phyloP scores from a whole-genome alignment of 2,797 vertebrate genomes.

The Anguilla obscura region DNA sequence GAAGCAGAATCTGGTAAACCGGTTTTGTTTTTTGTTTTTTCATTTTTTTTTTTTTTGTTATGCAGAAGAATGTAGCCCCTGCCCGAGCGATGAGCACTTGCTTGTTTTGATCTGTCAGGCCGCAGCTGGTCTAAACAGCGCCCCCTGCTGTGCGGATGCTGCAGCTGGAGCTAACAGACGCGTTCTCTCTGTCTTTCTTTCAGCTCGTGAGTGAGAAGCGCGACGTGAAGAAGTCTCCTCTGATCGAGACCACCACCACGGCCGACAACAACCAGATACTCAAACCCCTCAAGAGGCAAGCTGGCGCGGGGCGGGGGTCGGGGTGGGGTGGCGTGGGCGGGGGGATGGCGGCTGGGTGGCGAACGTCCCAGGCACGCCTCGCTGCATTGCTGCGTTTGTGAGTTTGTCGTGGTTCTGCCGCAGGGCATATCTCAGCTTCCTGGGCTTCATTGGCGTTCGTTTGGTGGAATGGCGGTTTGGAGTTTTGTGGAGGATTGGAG shows the following conservation, averaged over 20 bases:
- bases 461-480: background rate
- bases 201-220: slow-evolving; percentile 93
- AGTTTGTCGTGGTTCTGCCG: background rate
- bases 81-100: background rate
- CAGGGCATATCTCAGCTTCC: background rate
- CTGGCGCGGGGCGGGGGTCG: slow-evolving; percentile 29
- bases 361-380: background rate
- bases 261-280: slow-evolving; percentile 93
- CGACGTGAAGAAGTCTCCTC: slow-evolving; percentile 88
- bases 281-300: slow-evolving; percentile 91
- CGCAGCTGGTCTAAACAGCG: background rate
- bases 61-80: background rate
- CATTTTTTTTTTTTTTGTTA: background rate
- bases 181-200: slow-evolving; percentile 32
- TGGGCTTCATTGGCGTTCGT: background rate
- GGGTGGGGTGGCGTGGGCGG: background rate
- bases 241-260: slow-evolving; percentile 92
- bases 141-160: background rate
- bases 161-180: background rate
- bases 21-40: background rate
- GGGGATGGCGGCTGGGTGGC: background rate
- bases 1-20: slow-evolving; percentile 92
- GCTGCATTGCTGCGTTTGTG: background rate
- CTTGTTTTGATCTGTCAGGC: background rate
- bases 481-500: background rate